phyloP scores from a whole-genome alignment of 2,888 invertebrate species.

The Ligdia adustata region DNA sequence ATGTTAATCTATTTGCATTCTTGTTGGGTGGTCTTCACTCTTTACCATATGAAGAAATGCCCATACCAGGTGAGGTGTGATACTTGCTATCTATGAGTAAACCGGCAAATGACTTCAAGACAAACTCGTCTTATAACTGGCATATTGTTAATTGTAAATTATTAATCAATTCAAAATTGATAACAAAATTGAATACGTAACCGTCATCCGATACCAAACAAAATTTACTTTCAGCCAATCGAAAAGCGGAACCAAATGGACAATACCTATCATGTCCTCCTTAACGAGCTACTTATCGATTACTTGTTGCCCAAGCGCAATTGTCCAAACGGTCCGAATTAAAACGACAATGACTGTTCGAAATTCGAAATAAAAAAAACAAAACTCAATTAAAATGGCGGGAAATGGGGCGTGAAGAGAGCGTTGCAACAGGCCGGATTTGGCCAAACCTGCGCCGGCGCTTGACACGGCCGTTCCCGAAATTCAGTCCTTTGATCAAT shows the following conservation, averaged over 20 bases:
- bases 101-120: no score
- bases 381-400: constrained; percentile 62
- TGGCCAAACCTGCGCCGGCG: constrained; percentile 48
- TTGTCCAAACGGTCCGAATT: constrained; percentile 32
- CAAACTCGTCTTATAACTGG: no score
- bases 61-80: no score
- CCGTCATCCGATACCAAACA: constrained; percentile 14
- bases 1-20: no score
- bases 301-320: constrained; percentile 35
- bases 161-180: no score
- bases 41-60: no score
- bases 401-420: constrained; percentile 73
- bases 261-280: constrained; percentile 26
- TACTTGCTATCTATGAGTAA: no score
- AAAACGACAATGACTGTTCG: constrained; percentile 32
- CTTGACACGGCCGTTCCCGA: constrained; percentile 22
- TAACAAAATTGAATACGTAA: constrained; percentile 21
- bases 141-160: no score
- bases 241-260: constrained; percentile 22
- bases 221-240: constrained; percentile 22
- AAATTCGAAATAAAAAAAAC: constrained; percentile 46
- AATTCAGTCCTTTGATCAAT: constrained; percentile 19
- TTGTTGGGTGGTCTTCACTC: no score
- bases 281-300: constrained; percentile 32
- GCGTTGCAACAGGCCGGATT: constrained; percentile 63